Evolutionary conservation across 2,888 invertebrate genomes (phyloP).

Genomic region (Agrilus cyanescens): DNA sequence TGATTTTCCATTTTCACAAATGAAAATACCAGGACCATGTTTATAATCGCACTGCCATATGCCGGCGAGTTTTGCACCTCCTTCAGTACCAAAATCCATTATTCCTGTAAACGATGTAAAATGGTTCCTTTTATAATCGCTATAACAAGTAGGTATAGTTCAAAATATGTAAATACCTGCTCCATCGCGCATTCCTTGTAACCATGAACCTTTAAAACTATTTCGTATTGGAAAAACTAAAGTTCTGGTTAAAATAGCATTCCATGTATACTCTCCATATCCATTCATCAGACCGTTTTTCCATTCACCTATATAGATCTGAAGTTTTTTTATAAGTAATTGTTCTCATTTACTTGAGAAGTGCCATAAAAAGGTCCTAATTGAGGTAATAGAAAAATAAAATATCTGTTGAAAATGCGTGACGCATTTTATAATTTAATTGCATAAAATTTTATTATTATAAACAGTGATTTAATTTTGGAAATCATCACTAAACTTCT

Average conservation of each 20-base stretch:
- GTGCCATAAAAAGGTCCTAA: no score
- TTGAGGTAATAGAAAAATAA: neutral
- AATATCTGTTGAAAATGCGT: no score
- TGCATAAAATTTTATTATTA: no score
- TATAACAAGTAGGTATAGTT: conserved; percentile 5
- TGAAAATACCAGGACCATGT: conserved; percentile 42
- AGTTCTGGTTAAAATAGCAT: conserved; percentile 38
- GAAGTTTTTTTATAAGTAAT: conserved; percentile 10
- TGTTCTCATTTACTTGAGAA: neutral
- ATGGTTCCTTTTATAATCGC: conserved; percentile 10
- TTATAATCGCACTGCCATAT: conserved; percentile 44
- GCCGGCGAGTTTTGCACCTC: conserved; percentile 45
- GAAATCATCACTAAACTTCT: neutral
- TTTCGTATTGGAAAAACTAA: conserved; percentile 42
- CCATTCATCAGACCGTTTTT: conserved; percentile 43
- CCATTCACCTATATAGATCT: conserved; percentile 51
- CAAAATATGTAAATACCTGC: conserved; percentile 27
- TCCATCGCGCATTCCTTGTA: conserved; percentile 41
- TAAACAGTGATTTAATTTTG: no score
- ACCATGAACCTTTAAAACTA: conserved; percentile 44
- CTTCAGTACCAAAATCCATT: conserved; percentile 39
- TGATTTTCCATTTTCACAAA: conserved; percentile 44
- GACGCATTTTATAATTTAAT: no score
- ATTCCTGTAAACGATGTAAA: conserved; percentile 27
- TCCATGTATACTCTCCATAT: conserved; percentile 49